These are phyloP conservation scores for Calcarius lapponicus DNA, from an alignment of 2,797 vertebrate genomes.

Conservation along the genomic window DNA sequence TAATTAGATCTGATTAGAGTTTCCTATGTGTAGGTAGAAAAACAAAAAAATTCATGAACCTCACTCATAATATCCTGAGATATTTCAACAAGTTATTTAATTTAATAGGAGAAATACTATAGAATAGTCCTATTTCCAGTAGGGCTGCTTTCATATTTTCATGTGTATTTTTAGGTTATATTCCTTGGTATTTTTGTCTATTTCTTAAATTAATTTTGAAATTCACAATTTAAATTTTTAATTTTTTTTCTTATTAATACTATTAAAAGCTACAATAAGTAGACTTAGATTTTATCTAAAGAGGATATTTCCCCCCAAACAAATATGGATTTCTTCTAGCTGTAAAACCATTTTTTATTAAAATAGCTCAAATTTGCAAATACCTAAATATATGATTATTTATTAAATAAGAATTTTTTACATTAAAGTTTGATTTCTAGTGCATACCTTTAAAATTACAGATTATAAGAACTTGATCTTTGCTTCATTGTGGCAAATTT, in stretches of 20 bases:
- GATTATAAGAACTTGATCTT: background rate
- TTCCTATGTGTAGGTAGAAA: background rate
- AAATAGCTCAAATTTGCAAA: background rate
- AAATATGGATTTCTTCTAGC: background rate
- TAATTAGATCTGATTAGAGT: background rate
- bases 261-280: background rate
- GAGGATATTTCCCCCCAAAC: accelerated
- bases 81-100: background rate
- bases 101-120: background rate
- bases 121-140: background rate
- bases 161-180: background rate
- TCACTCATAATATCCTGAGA: background rate
- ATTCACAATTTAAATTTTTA: background rate
- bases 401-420: background rate
- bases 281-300: background rate
- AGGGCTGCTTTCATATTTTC: background rate
- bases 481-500: background rate
- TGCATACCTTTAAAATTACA: background rate
- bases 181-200: background rate
- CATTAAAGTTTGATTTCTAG: background rate
- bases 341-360: background rate
- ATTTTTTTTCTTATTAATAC: background rate
- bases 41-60: background rate
- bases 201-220: background rate
- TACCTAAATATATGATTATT: background rate